Percentiles rank a stretch among this genome's conserved stretches.
Conservation (phyloP, 2,888 invertebrate genomes). For the Drosophila formosana region DNA sequence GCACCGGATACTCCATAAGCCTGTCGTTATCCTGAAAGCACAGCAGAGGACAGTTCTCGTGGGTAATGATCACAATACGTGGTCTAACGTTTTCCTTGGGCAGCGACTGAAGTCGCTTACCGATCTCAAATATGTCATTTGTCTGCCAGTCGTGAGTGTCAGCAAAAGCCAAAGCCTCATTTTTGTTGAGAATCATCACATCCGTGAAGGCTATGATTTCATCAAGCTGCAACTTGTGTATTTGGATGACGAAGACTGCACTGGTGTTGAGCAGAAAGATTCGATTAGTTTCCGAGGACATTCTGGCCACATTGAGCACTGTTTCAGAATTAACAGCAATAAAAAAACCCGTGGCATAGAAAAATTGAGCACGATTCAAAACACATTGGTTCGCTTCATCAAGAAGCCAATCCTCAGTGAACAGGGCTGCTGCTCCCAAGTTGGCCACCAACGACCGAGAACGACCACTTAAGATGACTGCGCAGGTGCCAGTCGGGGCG, state of each 20-base stretch:
- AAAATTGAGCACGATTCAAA: conserved; percentile 49
- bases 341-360: conserved; percentile 67
- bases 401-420: conserved; percentile 55
- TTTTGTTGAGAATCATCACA: conserved; percentile 65
- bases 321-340: conserved; percentile 53
- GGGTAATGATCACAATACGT: conserved; percentile 54
- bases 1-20: conserved; percentile 66
- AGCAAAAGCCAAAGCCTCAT: conserved; percentile 59
- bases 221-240: conserved; percentile 38
- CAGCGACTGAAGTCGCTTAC: conserved; percentile 44
- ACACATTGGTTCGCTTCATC: conserved; percentile 58
- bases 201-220: conserved; percentile 52
- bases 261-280: conserved; percentile 61
- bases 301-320: conserved; percentile 39
- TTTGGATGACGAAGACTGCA: conserved; percentile 63
- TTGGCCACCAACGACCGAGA: conserved; percentile 67
- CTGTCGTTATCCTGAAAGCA: conserved; percentile 58
- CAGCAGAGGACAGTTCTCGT: conserved; percentile 57
- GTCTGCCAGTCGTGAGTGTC: conserved; percentile 49
- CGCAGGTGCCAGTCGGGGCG: conserved; percentile 62
- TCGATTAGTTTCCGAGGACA: conserved; percentile 39
- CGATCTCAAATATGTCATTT: conserved; percentile 62
- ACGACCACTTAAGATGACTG: conserved; percentile 49
- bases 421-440: conserved; percentile 61
- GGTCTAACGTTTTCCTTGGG: conserved; percentile 57